Evolutionary conservation across 2,797 vertebrate species (phyloP), one percentile per base, ranked within the genome.

Genomic region (Paratrypauchen microcephalus): DNA sequence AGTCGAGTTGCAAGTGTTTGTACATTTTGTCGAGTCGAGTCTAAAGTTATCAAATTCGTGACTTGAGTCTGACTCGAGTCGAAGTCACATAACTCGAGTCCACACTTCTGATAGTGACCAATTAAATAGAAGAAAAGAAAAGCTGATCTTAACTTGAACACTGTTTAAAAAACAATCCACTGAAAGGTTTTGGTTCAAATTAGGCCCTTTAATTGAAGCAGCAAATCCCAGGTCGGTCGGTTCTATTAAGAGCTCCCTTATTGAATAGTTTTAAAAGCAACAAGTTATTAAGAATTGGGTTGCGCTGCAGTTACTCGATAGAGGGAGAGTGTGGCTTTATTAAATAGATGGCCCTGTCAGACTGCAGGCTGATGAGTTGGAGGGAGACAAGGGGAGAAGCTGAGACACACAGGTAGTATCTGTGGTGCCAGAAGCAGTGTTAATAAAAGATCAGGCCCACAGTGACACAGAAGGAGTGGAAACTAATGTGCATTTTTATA

Each of bases 331-430:
- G 65, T 72, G 61, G 65, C 70, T 75, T 77, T 72, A 64, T 68
- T 73, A 64, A 72, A 88, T 71, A 52, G 78, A 85, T 75, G 73
- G 63, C 73, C 66, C 72, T 82, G 86, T 84, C 84, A 72, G 59
- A 74, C 68, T 36, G 64, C 32, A 64, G 69, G 69, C 72, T 55
- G 77, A 86, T 63, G 74, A 70, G 80, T 73, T 30, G 18, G 47
- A n/a, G 68, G 65, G 65, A 67, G 65, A 79, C 54, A 81, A 71
- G 68, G 56, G 71, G 65, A 69, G 48, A 45, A 41, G 50, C 64
- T 72, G 77, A 80, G 73, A 76, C 76, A 74, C 70, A 50, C 32
- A 57, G 71, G 66, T 62, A 72, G 73, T 39, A 32, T 59, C 70
- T 72, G 74, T 55, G 41, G 57, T 2, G 11, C 78, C 71, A 19